Evolutionary conservation across 53 echinoderm and acorn worm species (phyloP), one percentile per base, ranked within the genome.

Genomic region (Stichopus horrens): DNA sequence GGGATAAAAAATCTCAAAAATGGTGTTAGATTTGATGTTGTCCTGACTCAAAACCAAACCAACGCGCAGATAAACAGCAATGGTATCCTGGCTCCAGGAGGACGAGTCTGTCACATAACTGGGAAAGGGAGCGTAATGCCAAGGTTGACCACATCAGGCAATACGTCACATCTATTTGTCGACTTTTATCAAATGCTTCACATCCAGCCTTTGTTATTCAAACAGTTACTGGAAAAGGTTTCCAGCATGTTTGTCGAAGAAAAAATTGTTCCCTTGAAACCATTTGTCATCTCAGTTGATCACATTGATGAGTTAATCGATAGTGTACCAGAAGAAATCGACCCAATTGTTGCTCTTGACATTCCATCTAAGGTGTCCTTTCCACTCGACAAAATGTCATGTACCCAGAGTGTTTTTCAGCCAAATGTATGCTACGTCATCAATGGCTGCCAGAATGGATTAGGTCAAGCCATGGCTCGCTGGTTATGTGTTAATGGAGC

Each of bases 401-500:
- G 91, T 19, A 60, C 90, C 7, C 79, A 86, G 16, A 85, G 87
- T 54, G 89, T 94, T 52, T 95, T 95, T 76, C 92, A 94, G 37
- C 53, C 86, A n/a, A 92, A 90, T 21, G 91, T 88, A 16, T 92
- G 95, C 5, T 97, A 97, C 75, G 58, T 97, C 8, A 66, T 97
- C 57, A 93, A 92, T 18, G 95, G 92, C 55, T 92, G 91, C 18
- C 68, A 90, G 21, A 77, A 90, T 5, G 93, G 92, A 4, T 37
- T 95, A 14, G 95, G 93, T 14, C 95, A 93, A 58, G 88, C 91
- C 18, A 18, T 97, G 58, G 90, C 94, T 2, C 90, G 97, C 10
- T 97, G 97, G 97, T 76, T 97, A 10, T 90, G 68, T 58, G 89
- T 79, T 57, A 90, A 90, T 75, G 97, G 97, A 55, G 97, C 97